Conservation (phyloP, 1,140 invertebrate species). For the Aphis gossypii region DNA sequence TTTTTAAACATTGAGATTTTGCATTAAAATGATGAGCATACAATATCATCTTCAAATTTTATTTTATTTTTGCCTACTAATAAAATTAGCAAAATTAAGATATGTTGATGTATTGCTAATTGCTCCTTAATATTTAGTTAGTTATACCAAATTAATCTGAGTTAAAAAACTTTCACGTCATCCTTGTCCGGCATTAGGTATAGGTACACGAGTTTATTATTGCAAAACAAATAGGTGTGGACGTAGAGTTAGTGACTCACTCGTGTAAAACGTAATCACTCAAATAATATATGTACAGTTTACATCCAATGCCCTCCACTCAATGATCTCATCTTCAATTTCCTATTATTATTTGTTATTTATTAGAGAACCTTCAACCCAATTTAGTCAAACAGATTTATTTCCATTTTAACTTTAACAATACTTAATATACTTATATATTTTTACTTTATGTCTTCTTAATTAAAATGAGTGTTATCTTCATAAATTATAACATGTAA, state of each 20-base stretch:
- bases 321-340: slow-evolving; percentile 39
- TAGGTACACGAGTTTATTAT: slow-evolving; percentile 19
- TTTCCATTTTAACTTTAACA: neutral
- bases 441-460: neutral
- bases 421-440: neutral
- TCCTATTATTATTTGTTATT: slow-evolving; percentile 17
- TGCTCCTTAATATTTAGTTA: neutral
- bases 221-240: slow-evolving; percentile 43
- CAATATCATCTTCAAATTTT: neutral
- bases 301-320: neutral
- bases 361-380: neutral
- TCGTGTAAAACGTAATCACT: neutral
- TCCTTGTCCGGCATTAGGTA: neutral
- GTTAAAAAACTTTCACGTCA: slow-evolving; percentile 23
- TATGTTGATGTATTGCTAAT: neutral
- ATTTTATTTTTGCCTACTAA: neutral
- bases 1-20: neutral
- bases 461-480: neutral
- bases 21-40: neutral
- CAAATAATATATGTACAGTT: neutral
- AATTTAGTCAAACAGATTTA: neutral
- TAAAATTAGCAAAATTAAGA: neutral
- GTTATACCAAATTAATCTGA: neutral
- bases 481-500: neutral
- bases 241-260: slow-evolving; percentile 33